Conservation (phyloP, 2,797 vertebrate species). For the Diplodus puntazzo region DNA sequence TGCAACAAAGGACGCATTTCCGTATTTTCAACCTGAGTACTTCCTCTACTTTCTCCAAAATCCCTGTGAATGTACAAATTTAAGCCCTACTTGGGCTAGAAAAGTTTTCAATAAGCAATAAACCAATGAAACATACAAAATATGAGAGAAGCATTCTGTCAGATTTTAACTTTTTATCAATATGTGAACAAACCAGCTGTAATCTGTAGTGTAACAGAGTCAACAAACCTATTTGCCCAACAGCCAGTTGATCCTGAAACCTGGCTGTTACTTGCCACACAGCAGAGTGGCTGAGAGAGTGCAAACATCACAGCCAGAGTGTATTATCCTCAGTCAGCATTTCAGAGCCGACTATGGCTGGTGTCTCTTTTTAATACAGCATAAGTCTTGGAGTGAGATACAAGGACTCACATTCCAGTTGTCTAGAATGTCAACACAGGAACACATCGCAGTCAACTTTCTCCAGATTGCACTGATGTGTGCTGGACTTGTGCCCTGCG, state of each 20-base stretch:
- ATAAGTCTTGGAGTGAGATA: neutral
- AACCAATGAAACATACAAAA: neutral
- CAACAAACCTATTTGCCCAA: neutral
- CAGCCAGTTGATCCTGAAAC: neutral
- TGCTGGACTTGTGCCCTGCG: neutral
- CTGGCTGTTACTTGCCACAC: neutral
- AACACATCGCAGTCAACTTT: neutral
- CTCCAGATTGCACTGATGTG: neutral
- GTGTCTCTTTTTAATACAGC: neutral
- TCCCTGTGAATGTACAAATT: neutral
- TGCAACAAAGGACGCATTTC: neutral
- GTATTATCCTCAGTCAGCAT: neutral
- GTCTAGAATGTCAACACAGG: neutral
- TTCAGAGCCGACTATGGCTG: neutral
- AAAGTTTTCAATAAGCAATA: neutral
- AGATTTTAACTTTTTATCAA: neutral
- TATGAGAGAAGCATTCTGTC: neutral
- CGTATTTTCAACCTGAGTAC: neutral
- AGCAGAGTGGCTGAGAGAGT: neutral
- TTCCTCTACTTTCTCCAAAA: conserved; percentile 1
- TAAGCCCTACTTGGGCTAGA: neutral
- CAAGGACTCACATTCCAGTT: neutral
- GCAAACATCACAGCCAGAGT: neutral
- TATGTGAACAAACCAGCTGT: neutral
- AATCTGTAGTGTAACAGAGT: neutral